Base-by-base conservation (phyloP, 2,888 invertebrate genomes). In the Agrotis ipsilon region DNA sequence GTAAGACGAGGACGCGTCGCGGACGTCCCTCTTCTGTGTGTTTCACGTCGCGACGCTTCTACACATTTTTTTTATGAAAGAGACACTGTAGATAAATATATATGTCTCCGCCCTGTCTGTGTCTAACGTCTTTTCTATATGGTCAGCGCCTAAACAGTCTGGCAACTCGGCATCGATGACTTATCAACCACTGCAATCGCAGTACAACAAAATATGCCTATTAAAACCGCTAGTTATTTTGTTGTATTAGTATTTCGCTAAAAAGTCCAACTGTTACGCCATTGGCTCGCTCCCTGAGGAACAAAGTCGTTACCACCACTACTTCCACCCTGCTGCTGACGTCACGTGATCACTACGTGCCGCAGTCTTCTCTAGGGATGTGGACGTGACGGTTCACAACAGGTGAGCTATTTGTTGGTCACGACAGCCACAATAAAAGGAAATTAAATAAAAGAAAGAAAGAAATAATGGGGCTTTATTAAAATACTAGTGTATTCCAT, bases 331-430 rank as follows among this genome's bases (percentile, higher is more conserved):
- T n/a, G 18, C 49, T n/a, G 9, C 39, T 7, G 16, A 7, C 13
- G 13, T 18, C 19, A 75, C 75, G 54, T 75, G 70, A 65, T 39
- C 45, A n/a, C 9, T 73, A 13, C 62, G 73, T 19, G 21, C 16
- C 14, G 6, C 39, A 13, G 18, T 27, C n/a, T 21, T 43, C 71
- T 43, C 54, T 3, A 4, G 76, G 13, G 68, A 27, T 13, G 14
- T n/a, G 19, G 13, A 54, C 43, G 67, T 67, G 68, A 67, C 48
- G 48, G 27, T 27, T 76, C 7, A 67, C 68, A 75, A 27, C 46
- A 67, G 68, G 54, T 54, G 19, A 14, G 13, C 24, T 39, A 9
- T 39, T 2, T n/a, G 14, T 4, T 14, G 0, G 24, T 39, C 24
- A 18, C 2, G 24, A 18, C 11, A 32, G 6, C 21, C 14, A 32